A percentile compares a stretch with the other conserved stretches of the same genome.
Evolutionary conservation across 2,113 vertebrate genomes (phyloP).

Genomic region (Crotalus tigris): DNA sequence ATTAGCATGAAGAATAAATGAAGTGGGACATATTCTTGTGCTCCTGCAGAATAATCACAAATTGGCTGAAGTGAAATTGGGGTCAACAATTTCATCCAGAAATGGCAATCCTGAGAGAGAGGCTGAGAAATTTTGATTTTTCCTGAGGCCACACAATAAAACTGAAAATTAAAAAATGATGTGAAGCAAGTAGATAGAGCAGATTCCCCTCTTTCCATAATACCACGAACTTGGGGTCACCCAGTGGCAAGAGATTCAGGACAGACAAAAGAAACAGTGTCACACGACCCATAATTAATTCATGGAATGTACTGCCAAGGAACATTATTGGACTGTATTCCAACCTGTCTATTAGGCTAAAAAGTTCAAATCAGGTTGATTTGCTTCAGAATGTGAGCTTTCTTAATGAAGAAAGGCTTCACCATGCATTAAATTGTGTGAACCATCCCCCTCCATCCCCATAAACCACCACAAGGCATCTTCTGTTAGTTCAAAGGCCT

Average conservation of each 20-base stretch:
- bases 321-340: not conserved
- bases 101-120: not conserved
- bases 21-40: not conserved
- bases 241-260: not conserved
- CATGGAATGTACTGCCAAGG: not conserved
- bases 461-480: not conserved
- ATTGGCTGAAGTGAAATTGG: not conserved
- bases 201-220: not conserved
- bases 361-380: not conserved
- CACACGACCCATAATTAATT: not conserved
- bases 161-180: not conserved
- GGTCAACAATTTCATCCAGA: not conserved
- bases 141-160: not conserved
- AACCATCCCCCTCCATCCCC: not conserved
- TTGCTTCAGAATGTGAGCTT: not conserved
- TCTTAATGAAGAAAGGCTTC: not conserved
- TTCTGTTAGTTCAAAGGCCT: not conserved
- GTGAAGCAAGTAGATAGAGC: not conserved
- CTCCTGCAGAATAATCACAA: not conserved
- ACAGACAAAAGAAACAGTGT: not conserved
- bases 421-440: not conserved
- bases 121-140: not conserved
- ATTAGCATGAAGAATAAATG: not conserved
- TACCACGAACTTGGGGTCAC: not conserved
- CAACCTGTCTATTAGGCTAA: not conserved